A percentile compares a stretch with the other conserved stretches of the same genome.
These are phyloP conservation scores for Caenorhabditis afra DNA, from an alignment of 2,888 invertebrate genomes.

Conservation along the genomic window DNA sequence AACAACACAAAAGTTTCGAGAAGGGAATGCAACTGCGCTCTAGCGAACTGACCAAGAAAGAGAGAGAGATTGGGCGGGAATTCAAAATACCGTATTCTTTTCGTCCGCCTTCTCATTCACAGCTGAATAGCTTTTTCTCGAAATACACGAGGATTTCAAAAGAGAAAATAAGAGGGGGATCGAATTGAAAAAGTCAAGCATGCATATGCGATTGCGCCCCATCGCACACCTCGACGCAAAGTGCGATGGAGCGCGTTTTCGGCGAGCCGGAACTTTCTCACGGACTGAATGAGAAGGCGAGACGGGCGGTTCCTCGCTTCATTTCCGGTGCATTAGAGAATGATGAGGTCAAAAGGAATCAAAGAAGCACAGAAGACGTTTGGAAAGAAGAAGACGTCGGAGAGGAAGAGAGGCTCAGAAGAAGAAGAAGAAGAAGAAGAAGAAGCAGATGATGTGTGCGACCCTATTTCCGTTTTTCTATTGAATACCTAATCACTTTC, in stretches of 20 bases:
- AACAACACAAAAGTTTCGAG: no score
- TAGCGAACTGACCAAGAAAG: no score
- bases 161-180: no score
- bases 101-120: no score
- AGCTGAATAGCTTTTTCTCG: neutral
- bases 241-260: neutral
- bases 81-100: no score
- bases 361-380: constrained; percentile 4
- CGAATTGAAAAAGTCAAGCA: no score
- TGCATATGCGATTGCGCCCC: neutral
- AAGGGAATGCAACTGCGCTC: no score
- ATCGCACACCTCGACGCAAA: neutral
- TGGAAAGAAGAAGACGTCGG: constrained; percentile 6
- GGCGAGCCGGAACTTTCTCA: neutral
- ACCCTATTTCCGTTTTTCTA: constrained; percentile 37
- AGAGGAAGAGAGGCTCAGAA: no score
- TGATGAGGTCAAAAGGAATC: constrained; percentile 13
- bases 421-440: constrained; percentile 3
- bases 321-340: constrained; percentile 9
- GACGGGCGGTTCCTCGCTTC: neutral
- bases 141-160: no score
- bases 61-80: no score
- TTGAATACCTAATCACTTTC: constrained; percentile 45
- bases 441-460: constrained; percentile 40
- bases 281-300: neutral